These are phyloP conservation scores for Pheosia tremula DNA, from an alignment of 2,888 invertebrate species.

Conservation along the genomic window DNA sequence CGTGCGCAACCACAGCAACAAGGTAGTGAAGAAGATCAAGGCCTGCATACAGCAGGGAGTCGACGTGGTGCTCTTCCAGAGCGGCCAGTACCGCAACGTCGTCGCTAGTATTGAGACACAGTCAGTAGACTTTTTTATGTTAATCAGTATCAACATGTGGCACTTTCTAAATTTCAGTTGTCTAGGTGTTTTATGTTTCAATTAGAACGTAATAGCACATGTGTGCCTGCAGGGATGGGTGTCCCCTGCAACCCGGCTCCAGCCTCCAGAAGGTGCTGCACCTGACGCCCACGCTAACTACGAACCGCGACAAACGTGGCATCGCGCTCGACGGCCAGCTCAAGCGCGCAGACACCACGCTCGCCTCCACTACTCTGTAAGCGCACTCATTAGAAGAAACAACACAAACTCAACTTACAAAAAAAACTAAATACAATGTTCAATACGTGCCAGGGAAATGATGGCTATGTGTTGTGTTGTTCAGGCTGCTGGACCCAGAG, in stretches of 20 bases:
- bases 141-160: too few species aligned
- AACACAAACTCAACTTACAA: neutral
- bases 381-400: slow-evolving; percentile 42
- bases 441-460: too few species aligned
- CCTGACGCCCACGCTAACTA: slow-evolving; percentile 90
- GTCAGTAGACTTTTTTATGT: slow-evolving; percentile 80
- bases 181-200: neutral
- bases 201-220: neutral
- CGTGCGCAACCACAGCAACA: slow-evolving; percentile 97
- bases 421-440: neutral
- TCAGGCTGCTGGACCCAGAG: slow-evolving; percentile 86
- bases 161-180: neutral
- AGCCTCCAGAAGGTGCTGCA: slow-evolving; percentile 95
- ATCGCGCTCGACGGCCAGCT: slow-evolving; percentile 96
- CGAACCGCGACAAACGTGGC: slow-evolving; percentile 93
- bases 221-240: slow-evolving; percentile 88
- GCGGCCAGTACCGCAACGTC: slow-evolving; percentile 96
- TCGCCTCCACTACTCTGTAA: slow-evolving; percentile 97
- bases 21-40: slow-evolving; percentile 97
- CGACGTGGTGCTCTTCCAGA: slow-evolving; percentile 97
- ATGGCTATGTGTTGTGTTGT: too few species aligned
- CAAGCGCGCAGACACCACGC: slow-evolving; percentile 91
- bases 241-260: slow-evolving; percentile 94
- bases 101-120: slow-evolving; percentile 96
- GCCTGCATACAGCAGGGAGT: slow-evolving; percentile 97